phyloP scores from a whole-genome alignment of 2,113 vertebrate genomes.

The Myiagra hebetior region DNA sequence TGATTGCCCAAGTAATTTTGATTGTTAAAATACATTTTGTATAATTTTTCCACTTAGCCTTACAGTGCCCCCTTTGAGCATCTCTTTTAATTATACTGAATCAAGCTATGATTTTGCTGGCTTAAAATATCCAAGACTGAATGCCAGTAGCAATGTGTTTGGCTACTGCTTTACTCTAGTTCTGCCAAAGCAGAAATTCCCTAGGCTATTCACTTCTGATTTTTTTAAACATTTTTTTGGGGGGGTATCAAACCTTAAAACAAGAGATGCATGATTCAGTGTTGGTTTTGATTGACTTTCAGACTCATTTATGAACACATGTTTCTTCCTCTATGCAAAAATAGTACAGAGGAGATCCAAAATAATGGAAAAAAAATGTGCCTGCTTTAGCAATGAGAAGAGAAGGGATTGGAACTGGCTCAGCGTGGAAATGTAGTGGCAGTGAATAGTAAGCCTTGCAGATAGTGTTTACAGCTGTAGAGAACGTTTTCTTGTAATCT shows the following conservation, averaged over 20 bases:
- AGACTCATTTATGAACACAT: background rate
- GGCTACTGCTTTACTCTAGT: background rate
- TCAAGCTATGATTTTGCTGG: constrained; percentile 33
- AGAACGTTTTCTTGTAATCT: constrained; percentile 8
- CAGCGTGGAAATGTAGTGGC: background rate
- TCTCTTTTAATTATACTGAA: constrained; percentile 45
- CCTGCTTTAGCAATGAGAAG: background rate
- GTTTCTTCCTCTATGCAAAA: background rate
- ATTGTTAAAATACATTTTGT: constrained; percentile 54
- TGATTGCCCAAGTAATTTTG: background rate
- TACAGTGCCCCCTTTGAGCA: constrained; percentile 17
- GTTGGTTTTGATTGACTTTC: background rate
- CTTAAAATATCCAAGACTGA: constrained; percentile 37
- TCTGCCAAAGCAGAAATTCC: constrained; percentile 39
- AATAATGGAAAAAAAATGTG: background rate
- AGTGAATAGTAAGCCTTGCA: background rate
- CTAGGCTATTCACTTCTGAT: background rate
- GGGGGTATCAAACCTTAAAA: background rate
- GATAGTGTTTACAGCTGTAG: constrained; percentile 14
- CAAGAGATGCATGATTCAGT: background rate
- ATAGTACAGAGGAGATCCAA: background rate
- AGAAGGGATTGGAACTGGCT: background rate
- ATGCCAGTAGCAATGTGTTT: constrained; percentile 38
- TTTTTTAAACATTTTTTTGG: background rate
- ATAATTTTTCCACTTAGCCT: constrained; percentile 53